These are phyloP conservation scores for Bombus ignitus DNA, from an alignment of 1,140 invertebrate species.

Conservation along the genomic window DNA sequence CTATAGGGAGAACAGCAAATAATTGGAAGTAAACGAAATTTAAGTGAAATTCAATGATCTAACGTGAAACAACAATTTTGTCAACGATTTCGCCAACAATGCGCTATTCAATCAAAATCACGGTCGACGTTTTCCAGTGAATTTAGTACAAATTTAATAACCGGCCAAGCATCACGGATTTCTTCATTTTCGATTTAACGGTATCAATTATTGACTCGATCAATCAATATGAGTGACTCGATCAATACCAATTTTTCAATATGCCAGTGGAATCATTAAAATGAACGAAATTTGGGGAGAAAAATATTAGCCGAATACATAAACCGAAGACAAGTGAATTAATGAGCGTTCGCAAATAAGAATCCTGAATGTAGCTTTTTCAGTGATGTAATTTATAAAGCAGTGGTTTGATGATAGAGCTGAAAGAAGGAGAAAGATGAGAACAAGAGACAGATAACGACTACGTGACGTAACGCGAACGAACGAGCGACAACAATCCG, in stretches of 20 bases:
- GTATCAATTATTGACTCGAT: constrained; percentile 3
- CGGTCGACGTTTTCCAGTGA: background rate
- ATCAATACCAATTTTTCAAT: constrained; percentile 1
- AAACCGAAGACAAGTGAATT: background rate
- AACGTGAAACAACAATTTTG: background rate
- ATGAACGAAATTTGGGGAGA: background rate
- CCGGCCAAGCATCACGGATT: background rate
- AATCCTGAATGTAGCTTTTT: background rate
- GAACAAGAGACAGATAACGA: no score
- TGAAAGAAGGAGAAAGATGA: background rate
- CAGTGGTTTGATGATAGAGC: background rate
- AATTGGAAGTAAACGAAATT: background rate
- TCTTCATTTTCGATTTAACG: constrained; percentile 1
- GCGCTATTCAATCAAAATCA: background rate
- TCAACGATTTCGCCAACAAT: background rate
- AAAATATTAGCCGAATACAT: background rate
- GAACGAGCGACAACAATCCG: background rate
- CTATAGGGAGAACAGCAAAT: background rate
- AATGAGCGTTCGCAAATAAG: background rate
- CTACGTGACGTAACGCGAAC: background rate
- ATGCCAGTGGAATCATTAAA: background rate
- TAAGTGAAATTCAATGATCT: background rate
- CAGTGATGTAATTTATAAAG: background rate
- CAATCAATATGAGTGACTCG: background rate
- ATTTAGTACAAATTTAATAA: constrained; percentile 9